Base-by-base conservation (phyloP, 2,797 vertebrate species). In the Lemur catta region DNA sequence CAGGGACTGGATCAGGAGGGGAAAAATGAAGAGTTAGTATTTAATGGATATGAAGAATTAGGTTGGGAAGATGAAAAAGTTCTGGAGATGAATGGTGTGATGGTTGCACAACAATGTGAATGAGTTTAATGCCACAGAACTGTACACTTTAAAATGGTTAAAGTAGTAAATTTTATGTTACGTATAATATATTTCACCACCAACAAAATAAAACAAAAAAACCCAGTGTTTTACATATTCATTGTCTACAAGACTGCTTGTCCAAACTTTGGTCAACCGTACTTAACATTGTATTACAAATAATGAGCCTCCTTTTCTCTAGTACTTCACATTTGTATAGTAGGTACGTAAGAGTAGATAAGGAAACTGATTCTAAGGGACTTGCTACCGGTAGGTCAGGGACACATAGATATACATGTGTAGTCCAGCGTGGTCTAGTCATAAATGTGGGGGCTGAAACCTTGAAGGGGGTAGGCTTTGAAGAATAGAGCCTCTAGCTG, bases 91-190 rank as follows among this genome's bases (percentile, higher is more conserved):
- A 22, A 22, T 72, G 48, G 38, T 74, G 38, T 69, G 18, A 75
- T 74, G 28, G 7, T 79, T 85, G n/a, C 20, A 65, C 2, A 67
- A 38, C 35, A 69, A 5, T 46, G 41, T 74, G 30, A 28, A 69
- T 57, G 18, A 86, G 35, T 20, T 74, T 90, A 67, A 67, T 90
- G 63, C 38, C 33, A 30, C 28, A 46, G 24, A 91, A 86, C 71
- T 61, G 7, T 59, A 79, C 38, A 43, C 30, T 69, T 84, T 67
- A 89, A 84, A 65, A 69, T 75, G 26, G 18, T 85, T 82, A 48
- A 94, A 88, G 46, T 92, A 50, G 48, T 79, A 74, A 84, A 63
- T 93, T 71, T 90, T 78, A 43, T 79, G 38, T 41, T 76, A 41
- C 28, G 9, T 79, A 79, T 55, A 55, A 55, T 55, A 55, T 46